Evolutionary conservation across 2,888 invertebrate genomes (phyloP).

Genomic region (Callyntrura sp.): DNA sequence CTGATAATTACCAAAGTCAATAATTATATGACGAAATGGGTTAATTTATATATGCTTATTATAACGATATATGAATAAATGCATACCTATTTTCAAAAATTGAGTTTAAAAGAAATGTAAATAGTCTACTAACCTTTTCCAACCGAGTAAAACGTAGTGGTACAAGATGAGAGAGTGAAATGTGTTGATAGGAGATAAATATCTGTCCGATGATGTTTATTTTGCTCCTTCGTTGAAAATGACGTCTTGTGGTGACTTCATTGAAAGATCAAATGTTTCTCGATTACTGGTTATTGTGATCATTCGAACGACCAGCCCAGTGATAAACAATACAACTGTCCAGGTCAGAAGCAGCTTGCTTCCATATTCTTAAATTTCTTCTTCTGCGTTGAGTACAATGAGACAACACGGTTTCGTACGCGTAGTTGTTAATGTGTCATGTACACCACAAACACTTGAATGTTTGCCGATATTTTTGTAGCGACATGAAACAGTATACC

Average conservation of each 20-base stretch:
- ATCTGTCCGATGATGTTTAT: no score
- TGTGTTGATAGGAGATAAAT: no score
- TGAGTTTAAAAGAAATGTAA: no score
- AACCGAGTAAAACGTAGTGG: no score
- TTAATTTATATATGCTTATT: no score
- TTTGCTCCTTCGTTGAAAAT: background rate
- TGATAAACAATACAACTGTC: conserved; percentile 10
- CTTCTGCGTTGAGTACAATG: background rate
- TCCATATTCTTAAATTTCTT: background rate
- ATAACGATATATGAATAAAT: no score
- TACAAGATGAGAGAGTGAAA: no score
- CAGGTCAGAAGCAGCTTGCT: background rate
- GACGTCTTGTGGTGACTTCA: background rate
- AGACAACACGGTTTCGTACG: background rate
- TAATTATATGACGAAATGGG: no score
- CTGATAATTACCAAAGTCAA: no score
- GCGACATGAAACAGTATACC: background rate
- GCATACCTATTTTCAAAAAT: no score
- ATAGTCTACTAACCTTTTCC: no score
- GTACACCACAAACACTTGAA: background rate
- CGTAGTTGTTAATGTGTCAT: background rate
- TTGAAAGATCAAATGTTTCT: conserved; percentile 2
- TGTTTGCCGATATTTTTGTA: background rate
- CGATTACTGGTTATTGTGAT: background rate
- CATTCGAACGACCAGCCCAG: conserved; percentile 21